phyloP scores from a whole-genome alignment of 2,888 invertebrate species.

The Ceriagrion tenellum region DNA sequence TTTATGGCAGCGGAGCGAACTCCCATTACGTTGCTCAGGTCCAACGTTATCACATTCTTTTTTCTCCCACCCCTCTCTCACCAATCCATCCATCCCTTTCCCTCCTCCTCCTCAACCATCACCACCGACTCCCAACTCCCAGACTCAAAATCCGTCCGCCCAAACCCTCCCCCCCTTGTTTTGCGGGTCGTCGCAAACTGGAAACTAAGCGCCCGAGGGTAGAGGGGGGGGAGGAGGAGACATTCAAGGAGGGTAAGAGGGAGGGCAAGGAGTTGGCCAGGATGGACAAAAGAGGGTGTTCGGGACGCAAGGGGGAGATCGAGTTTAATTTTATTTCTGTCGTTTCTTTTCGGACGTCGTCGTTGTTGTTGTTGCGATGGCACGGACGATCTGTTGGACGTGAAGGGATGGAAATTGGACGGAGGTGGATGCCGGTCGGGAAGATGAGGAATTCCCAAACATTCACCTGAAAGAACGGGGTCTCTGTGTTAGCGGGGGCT shows the following conservation, averaged over 20 bases:
- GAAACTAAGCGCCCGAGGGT: constrained; percentile 59
- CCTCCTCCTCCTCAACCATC: neutral
- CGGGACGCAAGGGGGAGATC: neutral
- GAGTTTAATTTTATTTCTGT: neutral
- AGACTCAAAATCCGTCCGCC: neutral
- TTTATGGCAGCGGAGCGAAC: constrained; percentile 62
- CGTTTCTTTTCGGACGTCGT: neutral
- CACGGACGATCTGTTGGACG: neutral
- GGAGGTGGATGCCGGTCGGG: neutral
- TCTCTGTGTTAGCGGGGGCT: neutral
- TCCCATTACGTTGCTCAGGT: constrained; percentile 66
- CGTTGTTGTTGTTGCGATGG: neutral
- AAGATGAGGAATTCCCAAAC: constrained; percentile 47
- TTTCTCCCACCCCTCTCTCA: neutral
- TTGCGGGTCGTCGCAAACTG: constrained; percentile 63
- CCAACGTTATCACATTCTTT: constrained; percentile 68
- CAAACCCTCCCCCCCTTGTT: neutral
- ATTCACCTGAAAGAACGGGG: constrained; percentile 38
- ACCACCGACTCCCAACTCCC: neutral
- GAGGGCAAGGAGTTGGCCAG: neutral
- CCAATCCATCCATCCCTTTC: neutral
- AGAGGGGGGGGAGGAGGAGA: no score
- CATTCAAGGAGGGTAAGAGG: neutral
- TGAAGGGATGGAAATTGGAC: neutral
- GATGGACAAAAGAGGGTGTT: neutral